Evolutionary conservation across 2,797 vertebrate species (phyloP).

Genomic region (Natrix natrix): DNA sequence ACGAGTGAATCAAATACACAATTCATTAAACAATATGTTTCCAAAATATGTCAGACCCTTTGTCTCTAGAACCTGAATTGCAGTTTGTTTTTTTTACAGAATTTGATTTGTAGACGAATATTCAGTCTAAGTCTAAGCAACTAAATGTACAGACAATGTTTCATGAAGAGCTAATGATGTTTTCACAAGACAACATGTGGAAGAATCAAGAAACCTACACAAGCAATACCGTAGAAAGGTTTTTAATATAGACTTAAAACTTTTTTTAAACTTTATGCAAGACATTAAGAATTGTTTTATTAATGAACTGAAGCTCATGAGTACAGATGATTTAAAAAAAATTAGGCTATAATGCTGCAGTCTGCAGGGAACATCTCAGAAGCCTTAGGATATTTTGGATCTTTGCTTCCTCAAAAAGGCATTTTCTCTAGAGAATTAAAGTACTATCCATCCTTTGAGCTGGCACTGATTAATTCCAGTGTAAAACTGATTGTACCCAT

Average conservation of each 20-base stretch:
- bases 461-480: neutral
- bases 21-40: neutral
- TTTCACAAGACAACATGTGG: neutral
- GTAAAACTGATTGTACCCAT: neutral
- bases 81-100: neutral
- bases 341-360: neutral
- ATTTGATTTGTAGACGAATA: neutral
- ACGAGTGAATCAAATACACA: neutral
- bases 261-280: neutral
- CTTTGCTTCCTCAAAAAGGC: neutral
- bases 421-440: neutral
- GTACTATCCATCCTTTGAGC: neutral
- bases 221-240: neutral
- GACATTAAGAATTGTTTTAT: neutral
- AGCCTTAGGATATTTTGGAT: neutral
- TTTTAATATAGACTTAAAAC: neutral
- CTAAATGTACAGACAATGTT: neutral
- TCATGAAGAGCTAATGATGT: neutral
- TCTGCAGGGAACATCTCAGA: neutral
- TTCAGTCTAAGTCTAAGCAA: neutral
- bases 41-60: neutral
- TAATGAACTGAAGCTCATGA: neutral
- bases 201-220: neutral
- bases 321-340: neutral
- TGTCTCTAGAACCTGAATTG: neutral